phyloP scores from a whole-genome alignment of 2,113 vertebrate genomes.

The Geococcyx californianus region DNA sequence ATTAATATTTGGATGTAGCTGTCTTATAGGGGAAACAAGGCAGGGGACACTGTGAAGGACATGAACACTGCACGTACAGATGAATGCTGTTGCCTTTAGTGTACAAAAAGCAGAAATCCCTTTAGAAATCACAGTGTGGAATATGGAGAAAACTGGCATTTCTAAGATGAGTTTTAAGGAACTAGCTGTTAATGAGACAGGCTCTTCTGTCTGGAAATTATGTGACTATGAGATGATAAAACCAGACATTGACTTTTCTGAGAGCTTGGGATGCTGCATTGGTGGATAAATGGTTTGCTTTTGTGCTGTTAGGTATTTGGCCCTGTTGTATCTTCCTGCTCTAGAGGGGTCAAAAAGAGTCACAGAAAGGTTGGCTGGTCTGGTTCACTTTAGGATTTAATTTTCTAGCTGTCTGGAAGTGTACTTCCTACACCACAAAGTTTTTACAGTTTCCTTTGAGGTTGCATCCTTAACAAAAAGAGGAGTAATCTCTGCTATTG shows the following conservation, averaged over 20 bases:
- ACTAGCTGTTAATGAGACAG: neutral
- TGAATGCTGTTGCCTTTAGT: neutral
- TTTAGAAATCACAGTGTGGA: neutral
- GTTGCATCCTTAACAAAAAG: neutral
- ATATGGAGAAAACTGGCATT: neutral
- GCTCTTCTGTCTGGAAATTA: accelerated
- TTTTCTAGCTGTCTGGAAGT: neutral
- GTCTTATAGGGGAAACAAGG: neutral
- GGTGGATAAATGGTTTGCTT: neutral
- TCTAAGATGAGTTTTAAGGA: neutral
- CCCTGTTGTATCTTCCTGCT: neutral
- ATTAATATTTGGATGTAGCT: constrained; percentile 3
- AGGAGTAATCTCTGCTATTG: neutral
- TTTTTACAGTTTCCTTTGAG: neutral
- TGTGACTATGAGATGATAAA: neutral
- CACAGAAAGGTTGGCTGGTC: neutral
- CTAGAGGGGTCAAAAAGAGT: neutral
- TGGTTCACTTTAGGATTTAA: neutral
- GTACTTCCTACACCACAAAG: neutral
- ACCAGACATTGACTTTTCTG: neutral
- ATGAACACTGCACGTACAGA: neutral
- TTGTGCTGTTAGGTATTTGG: neutral
- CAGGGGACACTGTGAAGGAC: neutral
- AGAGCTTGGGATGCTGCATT: accelerated
- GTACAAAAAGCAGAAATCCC: neutral